phyloP scores from a whole-genome alignment of 2,113 vertebrate genomes.

The Falcunculus frontatus region DNA sequence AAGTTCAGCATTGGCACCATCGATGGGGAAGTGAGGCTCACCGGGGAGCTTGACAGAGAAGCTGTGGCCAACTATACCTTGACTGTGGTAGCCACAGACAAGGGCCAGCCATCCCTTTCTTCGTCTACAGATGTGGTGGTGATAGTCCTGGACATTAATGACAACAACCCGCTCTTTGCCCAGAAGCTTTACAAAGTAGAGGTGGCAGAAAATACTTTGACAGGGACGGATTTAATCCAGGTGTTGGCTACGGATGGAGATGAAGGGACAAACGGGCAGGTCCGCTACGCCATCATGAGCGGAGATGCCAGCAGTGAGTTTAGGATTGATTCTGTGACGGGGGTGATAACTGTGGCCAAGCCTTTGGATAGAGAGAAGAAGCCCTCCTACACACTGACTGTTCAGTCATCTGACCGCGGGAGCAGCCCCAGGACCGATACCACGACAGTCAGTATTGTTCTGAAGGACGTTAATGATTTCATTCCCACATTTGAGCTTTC shows the following conservation, averaged over 20 bases:
- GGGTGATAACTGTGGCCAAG: conserved; percentile 86
- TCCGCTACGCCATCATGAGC: conserved; percentile 81
- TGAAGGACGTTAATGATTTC: conserved; percentile 90
- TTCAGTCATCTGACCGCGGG: conserved; percentile 88
- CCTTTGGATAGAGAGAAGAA: conserved; percentile 85
- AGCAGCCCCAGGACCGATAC: conserved; percentile 85
- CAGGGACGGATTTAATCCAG: conserved; percentile 86
- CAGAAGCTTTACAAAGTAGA: conserved; percentile 87
- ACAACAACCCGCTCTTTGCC: conserved; percentile 88
- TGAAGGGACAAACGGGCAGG: conserved; percentile 90
- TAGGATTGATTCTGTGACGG: conserved; percentile 90
- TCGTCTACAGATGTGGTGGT: conserved; percentile 85
- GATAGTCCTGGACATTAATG: conserved; percentile 89
- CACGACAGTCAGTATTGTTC: conserved; percentile 78
- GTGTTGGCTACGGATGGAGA: conserved; percentile 85
- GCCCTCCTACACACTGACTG: conserved; percentile 77
- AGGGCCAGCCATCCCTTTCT: conserved; percentile 87
- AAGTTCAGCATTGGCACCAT: conserved; percentile 89
- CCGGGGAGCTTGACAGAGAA: conserved; percentile 90
- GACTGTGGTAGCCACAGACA: conserved; percentile 89
- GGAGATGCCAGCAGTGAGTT: conserved; percentile 82
- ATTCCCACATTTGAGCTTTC: conserved; percentile 88
- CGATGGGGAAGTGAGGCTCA: conserved; percentile 84
- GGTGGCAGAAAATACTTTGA: conserved; percentile 84
- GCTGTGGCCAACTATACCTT: conserved; percentile 87